Conservation (phyloP, 2,888 invertebrate genomes). For the Xestobium rufovillosum region DNA sequence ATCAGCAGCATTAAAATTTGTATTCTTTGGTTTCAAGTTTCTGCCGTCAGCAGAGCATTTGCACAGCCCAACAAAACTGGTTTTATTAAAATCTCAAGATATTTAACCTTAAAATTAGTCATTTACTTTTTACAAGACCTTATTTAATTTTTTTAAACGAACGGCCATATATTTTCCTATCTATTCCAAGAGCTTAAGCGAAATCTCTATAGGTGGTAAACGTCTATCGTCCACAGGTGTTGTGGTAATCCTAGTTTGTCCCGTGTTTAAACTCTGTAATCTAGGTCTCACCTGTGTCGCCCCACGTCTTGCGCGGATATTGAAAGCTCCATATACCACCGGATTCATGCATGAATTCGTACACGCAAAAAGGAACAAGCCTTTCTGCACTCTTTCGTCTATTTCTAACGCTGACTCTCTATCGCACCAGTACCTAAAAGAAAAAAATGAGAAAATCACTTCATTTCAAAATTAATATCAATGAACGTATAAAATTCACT, state of each 20-base stretch:
- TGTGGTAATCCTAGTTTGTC: constrained; percentile 14
- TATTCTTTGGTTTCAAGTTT: too few species aligned
- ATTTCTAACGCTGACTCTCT: constrained; percentile 59
- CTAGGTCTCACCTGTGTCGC: constrained; percentile 34
- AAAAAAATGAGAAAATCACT: constrained; percentile 6
- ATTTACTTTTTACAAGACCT: too few species aligned
- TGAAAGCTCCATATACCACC: constrained; percentile 86
- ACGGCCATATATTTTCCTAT: too few species aligned
- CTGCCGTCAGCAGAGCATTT: too few species aligned
- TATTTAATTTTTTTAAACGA: too few species aligned
- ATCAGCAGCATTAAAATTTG: too few species aligned
- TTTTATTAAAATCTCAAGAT: too few species aligned
- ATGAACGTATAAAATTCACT: too few species aligned
- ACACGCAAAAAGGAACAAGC: constrained; percentile 88
- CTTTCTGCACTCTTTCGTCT: constrained; percentile 73
- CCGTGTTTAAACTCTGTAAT: constrained; percentile 31
- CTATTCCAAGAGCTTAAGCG: constrained; percentile 33
- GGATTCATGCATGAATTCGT: constrained; percentile 97
- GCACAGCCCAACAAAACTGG: too few species aligned
- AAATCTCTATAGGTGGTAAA: constrained; percentile 34
- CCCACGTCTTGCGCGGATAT: constrained; percentile 53
- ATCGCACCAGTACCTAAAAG: constrained; percentile 74
- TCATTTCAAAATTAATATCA: too few species aligned
- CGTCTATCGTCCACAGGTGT: constrained; percentile 39
- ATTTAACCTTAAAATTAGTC: too few species aligned